phyloP scores from a whole-genome alignment of 2,113 vertebrate genomes.

The Ascaphus truei region DNA sequence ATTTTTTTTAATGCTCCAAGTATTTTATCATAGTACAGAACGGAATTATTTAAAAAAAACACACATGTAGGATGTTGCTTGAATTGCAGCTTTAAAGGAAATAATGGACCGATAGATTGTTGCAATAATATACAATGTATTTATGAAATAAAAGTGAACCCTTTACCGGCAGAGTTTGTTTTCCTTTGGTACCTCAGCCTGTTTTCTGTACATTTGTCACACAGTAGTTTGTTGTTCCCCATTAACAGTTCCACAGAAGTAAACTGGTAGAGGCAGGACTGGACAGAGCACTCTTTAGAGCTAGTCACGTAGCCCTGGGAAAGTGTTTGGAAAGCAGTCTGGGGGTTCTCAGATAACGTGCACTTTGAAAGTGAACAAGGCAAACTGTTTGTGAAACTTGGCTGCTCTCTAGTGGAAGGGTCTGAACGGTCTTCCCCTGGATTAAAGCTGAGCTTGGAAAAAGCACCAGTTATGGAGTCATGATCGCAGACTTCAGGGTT shows the following conservation, averaged over 20 bases:
- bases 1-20: too few species aligned
- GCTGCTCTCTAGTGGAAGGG: constrained; percentile 28
- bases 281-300: constrained; percentile 95
- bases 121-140: too few species aligned
- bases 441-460: constrained; percentile 75
- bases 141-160: too few species aligned
- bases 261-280: constrained; percentile 95
- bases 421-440: constrained; percentile 49
- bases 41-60: too few species aligned
- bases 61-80: too few species aligned
- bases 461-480: constrained; percentile 62
- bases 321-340: constrained; percentile 87
- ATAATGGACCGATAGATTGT: too few species aligned
- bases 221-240: constrained; percentile 96
- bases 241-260: constrained; percentile 93
- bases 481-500: not conserved
- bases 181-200: constrained; percentile 71
- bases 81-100: too few species aligned
- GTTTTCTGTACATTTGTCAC: constrained; percentile 86
- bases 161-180: constrained; percentile 70
- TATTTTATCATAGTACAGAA: too few species aligned
- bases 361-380: constrained; percentile 49
- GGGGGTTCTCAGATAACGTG: constrained; percentile 46
- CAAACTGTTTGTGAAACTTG: constrained; percentile 40
- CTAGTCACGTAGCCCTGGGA: constrained; percentile 87